These are phyloP conservation scores for Andrena chrysosceles DNA, from an alignment of 2,888 invertebrate species.

Conservation along the genomic window DNA sequence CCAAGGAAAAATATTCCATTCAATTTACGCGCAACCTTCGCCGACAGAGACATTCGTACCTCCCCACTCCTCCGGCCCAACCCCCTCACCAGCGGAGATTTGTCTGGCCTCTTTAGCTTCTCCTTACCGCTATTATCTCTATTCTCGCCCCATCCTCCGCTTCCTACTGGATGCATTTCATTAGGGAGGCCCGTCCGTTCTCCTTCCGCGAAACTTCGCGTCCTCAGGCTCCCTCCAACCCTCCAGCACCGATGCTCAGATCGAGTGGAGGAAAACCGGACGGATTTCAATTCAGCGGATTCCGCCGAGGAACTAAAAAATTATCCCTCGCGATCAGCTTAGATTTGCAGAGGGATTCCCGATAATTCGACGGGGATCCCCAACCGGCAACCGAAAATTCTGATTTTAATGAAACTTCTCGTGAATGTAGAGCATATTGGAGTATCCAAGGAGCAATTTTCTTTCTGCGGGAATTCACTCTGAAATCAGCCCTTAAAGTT, in stretches of 20 bases:
- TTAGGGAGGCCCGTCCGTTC: conserved; percentile 20
- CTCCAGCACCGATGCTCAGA: background rate
- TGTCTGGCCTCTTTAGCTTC: conserved; percentile 30
- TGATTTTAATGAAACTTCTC: too few relatives aligned
- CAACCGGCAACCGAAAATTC: too few relatives aligned
- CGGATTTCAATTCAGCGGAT: conserved; percentile 19
- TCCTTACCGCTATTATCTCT: conserved; percentile 50
- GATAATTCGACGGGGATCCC: background rate
- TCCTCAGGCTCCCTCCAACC: conserved; percentile 8
- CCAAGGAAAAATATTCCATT: too few relatives aligned
- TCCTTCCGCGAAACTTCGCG: conserved; percentile 20
- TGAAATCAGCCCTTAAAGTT: too few relatives aligned
- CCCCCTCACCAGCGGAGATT: conserved; percentile 19
- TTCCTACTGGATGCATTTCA: conserved; percentile 43
- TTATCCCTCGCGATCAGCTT: background rate
- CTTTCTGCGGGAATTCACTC: too few relatives aligned
- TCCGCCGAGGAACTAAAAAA: conserved; percentile 4
- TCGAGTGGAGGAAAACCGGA: background rate
- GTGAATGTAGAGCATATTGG: too few relatives aligned
- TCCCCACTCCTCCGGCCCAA: too few relatives aligned
- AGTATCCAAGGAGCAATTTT: too few relatives aligned
- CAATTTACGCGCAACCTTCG: too few relatives aligned
- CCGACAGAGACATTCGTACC: too few relatives aligned
- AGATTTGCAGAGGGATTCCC: background rate
- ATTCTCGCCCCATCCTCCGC: conserved; percentile 36